These are phyloP conservation scores for Papilio aristodemus DNA, from an alignment of 1,140 invertebrate genomes.

Conservation along the genomic window DNA sequence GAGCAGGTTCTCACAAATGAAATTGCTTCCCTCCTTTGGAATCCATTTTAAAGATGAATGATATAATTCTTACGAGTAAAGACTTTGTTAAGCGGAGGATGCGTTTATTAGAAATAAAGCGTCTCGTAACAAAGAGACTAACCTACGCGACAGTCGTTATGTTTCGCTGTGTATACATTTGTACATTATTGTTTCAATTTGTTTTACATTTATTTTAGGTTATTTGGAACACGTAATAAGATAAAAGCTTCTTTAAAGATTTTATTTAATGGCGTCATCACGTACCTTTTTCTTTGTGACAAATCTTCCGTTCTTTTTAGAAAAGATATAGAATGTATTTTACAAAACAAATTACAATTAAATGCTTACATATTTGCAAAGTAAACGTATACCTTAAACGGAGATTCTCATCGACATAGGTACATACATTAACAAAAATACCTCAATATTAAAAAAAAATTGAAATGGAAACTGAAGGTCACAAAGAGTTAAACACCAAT, in stretches of 20 bases:
- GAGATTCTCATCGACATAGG: too few relatives aligned
- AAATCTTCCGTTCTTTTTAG: conserved; percentile 16
- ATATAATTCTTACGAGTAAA: conserved; percentile 77
- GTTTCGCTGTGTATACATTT: not conserved
- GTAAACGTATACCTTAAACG: not conserved
- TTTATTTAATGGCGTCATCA: conserved; percentile 27
- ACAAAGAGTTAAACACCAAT: too few relatives aligned
- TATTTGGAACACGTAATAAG: conserved; percentile 21
- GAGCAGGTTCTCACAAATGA: conserved; percentile 80
- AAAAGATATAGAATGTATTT: not conserved
- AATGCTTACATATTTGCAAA: too few relatives aligned
- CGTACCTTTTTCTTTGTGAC: conserved; percentile 29
- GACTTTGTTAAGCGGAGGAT: conserved; percentile 67
- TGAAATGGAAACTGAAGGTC: too few relatives aligned
- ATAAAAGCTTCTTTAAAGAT: conserved; percentile 34
- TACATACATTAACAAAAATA: too few relatives aligned
- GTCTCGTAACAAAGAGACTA: conserved; percentile 30
- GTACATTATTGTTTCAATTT: conserved; percentile 20
- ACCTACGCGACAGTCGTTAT: conserved; percentile 20
- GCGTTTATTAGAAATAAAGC: conserved; percentile 59
- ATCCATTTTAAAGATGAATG: conserved; percentile 79
- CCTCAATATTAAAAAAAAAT: too few relatives aligned
- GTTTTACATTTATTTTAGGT: conserved; percentile 29
- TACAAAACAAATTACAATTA: not conserved
- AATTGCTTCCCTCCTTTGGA: conserved; percentile 79